Conservation (phyloP, 2,888 invertebrate genomes). For the Mesorhabditis sp. region DNA sequence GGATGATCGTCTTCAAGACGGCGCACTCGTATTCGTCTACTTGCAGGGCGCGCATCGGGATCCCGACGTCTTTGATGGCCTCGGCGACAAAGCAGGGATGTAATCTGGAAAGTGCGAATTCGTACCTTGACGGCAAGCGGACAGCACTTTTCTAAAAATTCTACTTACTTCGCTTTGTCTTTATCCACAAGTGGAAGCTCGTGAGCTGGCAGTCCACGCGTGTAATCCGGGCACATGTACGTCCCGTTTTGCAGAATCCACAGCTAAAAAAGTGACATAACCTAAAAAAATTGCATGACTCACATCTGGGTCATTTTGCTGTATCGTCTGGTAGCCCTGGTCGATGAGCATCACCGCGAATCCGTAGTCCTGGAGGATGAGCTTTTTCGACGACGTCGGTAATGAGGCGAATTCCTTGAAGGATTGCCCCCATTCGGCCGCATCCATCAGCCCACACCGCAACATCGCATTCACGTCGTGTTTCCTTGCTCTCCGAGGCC, state of each 20-base stretch:
- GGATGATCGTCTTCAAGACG: conserved; percentile 27
- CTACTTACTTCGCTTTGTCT: conserved; percentile 28
- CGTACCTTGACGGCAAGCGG: too few species aligned
- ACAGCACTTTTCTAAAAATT: background rate
- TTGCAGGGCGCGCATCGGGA: conserved; percentile 21
- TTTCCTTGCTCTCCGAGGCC: conserved; percentile 30
- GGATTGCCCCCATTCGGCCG: conserved; percentile 30
- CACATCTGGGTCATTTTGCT: conserved; percentile 12
- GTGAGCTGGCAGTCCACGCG: conserved; percentile 25
- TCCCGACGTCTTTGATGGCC: conserved; percentile 24
- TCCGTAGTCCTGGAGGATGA: conserved; percentile 32
- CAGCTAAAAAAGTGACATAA: background rate
- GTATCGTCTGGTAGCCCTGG: conserved; percentile 33
- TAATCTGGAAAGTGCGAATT: conserved; percentile 19
- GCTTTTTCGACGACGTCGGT: conserved; percentile 8
- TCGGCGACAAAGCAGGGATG: conserved; percentile 30
- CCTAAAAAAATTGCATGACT: background rate
- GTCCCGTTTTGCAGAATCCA: conserved; percentile 37
- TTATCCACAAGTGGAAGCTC: conserved; percentile 22
- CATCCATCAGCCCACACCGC: conserved; percentile 27
- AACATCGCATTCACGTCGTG: conserved; percentile 39
- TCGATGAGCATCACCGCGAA: conserved; percentile 41
- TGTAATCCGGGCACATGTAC: conserved; percentile 33
- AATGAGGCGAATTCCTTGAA: conserved; percentile 31
- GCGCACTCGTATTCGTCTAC: conserved; percentile 32